These are phyloP conservation scores for Pelusios castaneus DNA, from an alignment of 2,113 vertebrate species.

Conservation along the genomic window DNA sequence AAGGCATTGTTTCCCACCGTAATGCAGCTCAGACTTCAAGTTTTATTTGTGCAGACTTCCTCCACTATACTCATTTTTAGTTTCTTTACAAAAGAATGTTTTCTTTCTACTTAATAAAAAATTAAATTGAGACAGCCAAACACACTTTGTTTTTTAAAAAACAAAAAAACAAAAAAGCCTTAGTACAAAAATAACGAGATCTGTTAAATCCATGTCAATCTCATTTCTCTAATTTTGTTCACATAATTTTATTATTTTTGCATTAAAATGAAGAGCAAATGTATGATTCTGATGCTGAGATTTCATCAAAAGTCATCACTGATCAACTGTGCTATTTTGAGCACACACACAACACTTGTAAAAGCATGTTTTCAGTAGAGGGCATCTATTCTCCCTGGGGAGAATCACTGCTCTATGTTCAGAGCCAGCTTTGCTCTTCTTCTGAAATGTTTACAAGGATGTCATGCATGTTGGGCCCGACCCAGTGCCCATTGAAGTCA, in stretches of 20 bases:
- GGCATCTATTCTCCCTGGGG: background rate
- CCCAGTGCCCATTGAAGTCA: background rate
- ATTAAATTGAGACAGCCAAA: background rate
- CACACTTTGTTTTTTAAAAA: background rate
- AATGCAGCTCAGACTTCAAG: background rate
- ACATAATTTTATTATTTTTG: background rate
- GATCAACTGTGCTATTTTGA: background rate
- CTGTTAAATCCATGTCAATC: background rate
- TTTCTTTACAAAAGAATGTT: background rate
- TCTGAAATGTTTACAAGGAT: slow-evolving; percentile 8
- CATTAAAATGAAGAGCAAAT: background rate
- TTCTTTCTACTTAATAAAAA: background rate
- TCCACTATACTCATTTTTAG: background rate
- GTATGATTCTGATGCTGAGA: background rate
- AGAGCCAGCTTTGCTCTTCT: background rate
- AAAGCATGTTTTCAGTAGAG: background rate
- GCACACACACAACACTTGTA: background rate
- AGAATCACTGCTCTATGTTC: background rate
- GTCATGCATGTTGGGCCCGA: background rate
- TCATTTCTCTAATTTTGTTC: background rate
- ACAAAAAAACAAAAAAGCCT: background rate
- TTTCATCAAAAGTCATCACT: background rate
- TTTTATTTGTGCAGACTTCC: background rate
- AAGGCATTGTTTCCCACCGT: background rate
- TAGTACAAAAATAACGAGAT: background rate